A percentile compares a stretch with the other conserved stretches of the same genome.
Conservation (phyloP, 53 echinoderm and acorn worm genomes). For the Astropecten irregularis region DNA sequence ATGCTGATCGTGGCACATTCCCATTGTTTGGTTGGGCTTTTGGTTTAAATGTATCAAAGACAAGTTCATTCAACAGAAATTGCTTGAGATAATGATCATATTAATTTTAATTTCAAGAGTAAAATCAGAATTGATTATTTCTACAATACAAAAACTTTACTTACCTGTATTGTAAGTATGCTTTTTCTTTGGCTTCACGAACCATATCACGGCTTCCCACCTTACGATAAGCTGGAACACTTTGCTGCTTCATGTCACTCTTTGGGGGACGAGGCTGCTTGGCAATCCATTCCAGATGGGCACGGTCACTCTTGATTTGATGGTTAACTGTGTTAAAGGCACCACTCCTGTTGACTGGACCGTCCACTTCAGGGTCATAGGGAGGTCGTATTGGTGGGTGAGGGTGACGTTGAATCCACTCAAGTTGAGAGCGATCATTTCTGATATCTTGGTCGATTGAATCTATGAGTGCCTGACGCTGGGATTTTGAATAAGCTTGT, state of each 20-base stretch:
- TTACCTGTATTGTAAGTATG: slow-evolving; percentile 73
- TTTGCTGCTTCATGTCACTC: slow-evolving; percentile 32
- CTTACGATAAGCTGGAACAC: slow-evolving; percentile 31
- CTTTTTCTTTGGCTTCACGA: slow-evolving; percentile 78
- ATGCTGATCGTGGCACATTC: too few species aligned
- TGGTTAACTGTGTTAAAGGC: slow-evolving; percentile 69
- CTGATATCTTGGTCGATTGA: slow-evolving; percentile 65
- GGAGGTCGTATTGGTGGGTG: slow-evolving; percentile 56
- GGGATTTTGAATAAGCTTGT: slow-evolving; percentile 4
- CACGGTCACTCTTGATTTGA: slow-evolving; percentile 74
- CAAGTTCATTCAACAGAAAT: too few species aligned
- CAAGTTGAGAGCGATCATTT: slow-evolving; percentile 79
- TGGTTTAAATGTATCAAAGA: too few species aligned
- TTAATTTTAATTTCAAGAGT: too few species aligned
- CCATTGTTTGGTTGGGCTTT: too few species aligned
- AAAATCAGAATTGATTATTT: too few species aligned
- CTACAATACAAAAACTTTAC: too few species aligned
- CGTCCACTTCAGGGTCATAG: slow-evolving; percentile 38
- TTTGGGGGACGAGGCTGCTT: slow-evolving; percentile 55
- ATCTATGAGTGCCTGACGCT: slow-evolving; percentile 55
- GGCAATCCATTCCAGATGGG: slow-evolving; percentile 75
- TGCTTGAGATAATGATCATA: too few species aligned
- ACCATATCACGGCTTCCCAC: slow-evolving; percentile 83
- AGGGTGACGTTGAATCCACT: slow-evolving; percentile 76
- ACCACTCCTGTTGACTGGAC: slow-evolving; percentile 61